Evolutionary conservation across 2,797 vertebrate genomes (phyloP).

Genomic region (Vultur gryphus): DNA sequence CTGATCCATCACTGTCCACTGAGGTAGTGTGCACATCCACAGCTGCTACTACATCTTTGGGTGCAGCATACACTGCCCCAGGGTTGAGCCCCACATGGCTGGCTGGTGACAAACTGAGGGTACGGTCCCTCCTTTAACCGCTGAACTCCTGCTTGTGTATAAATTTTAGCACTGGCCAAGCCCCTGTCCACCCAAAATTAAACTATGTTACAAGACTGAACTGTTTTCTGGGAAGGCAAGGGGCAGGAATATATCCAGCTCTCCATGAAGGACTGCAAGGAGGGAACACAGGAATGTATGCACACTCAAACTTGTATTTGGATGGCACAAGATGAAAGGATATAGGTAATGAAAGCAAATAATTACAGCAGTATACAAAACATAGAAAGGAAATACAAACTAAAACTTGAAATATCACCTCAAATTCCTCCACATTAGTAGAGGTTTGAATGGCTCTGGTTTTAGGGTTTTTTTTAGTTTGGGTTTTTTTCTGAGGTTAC

Average conservation of each 20-base stretch:
- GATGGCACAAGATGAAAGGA: background rate
- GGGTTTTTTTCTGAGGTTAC: background rate
- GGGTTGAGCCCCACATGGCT: background rate
- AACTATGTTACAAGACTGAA: background rate
- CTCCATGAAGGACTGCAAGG: background rate
- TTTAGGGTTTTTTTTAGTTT: background rate
- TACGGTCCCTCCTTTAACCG: accelerated
- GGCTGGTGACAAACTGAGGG: background rate
- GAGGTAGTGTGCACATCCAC: background rate
- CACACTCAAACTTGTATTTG: background rate
- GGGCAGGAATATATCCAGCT: background rate
- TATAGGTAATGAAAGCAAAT: background rate
- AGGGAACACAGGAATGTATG: background rate
- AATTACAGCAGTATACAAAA: background rate
- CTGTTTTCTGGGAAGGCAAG: background rate
- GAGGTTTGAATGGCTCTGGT: background rate
- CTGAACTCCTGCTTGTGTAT: background rate
- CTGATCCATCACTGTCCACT: background rate
- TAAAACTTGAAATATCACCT: background rate
- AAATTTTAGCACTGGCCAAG: background rate
- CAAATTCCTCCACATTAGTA: background rate
- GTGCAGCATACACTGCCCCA: background rate
- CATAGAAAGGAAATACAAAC: background rate
- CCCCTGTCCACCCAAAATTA: background rate
- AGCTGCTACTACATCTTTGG: background rate